Evolutionary conservation across 2,888 invertebrate genomes (phyloP).

Genomic region (Mechanitis mazaeus): DNA sequence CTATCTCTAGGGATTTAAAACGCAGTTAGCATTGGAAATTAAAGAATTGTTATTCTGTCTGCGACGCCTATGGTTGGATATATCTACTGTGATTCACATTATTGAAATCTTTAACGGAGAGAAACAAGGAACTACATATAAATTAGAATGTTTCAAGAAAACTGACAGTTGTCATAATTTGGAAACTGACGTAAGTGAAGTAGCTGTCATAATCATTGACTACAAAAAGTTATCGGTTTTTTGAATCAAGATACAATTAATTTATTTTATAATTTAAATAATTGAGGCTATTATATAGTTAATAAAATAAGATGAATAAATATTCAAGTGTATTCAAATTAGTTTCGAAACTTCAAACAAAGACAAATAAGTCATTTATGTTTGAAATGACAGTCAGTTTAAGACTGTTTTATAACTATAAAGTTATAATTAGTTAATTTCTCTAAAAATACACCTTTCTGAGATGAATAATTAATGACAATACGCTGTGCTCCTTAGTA

Average conservation of each 20-base stretch:
- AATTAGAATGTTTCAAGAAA: not conserved
- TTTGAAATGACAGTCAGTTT: not conserved
- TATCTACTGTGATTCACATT: constrained; percentile 25
- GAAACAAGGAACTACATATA: not conserved
- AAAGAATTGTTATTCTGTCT: constrained; percentile 35
- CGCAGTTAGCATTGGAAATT: constrained; percentile 38
- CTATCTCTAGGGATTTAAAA: constrained; percentile 35
- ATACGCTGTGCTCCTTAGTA: constrained; percentile 14
- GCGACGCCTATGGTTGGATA: constrained; percentile 25
- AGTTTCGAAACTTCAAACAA: no score
- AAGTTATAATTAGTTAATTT: constrained; percentile 2
- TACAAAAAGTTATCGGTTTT: no score
- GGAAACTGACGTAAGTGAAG: no score
- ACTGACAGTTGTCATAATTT: no score
- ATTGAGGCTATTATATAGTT: no score
- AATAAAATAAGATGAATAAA: no score
- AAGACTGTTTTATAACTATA: not conserved
- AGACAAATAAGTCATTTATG: not conserved
- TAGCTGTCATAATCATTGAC: no score
- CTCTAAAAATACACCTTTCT: not conserved
- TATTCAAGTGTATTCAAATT: no score
- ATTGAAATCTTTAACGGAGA: not conserved
- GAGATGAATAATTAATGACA: constrained; percentile 1
- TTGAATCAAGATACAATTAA: no score
- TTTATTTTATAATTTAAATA: no score